Evolutionary conservation across 2,797 vertebrate genomes (phyloP), one percentile per base, ranked within the genome.

Genomic region (Ambastaia sidthimunki): DNA sequence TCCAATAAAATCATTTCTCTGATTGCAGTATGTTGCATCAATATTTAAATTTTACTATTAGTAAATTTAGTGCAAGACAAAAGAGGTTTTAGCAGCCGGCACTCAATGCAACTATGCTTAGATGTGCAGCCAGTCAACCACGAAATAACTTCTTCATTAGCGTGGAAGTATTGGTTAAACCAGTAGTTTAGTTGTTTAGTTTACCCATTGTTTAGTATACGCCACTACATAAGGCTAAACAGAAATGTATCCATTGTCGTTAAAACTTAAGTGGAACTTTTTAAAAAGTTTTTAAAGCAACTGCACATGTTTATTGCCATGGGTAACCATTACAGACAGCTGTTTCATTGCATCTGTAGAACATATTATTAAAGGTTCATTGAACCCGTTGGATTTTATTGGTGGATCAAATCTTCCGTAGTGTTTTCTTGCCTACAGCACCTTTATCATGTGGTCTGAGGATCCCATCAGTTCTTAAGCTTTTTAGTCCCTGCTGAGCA

Each of bases 31-130:
- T 28, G n/a, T 57, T 63, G 83, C 87, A 90, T 90, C 21, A 85
- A 87, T 87, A 79, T 84, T 88, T 85, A 82, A 83, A 79, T 88
- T 89, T 89, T 84, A 85, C 84, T 86, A 89, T 87, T 84, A 87
- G 81, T 83, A 74, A 76, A 62, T 66, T 44, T 41, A 54, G 41
- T 68, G 57, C 28, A 71, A 63, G 52, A 89, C 85, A 90, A 80
- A 74, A 76, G 84, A 74, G 74, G 87, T 90, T 69, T 88, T 88
- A 21, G 84, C 71, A 76, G 74, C 76, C 85, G 71, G 55, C 82
- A 78, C 87, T 90, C 86, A 88, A 41, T 6, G 23, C 71, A 70
- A 69, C 71, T 82, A 80, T 84, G 78, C 60, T 85, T 65, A 59
- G 79, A 71, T 60, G 21, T 71, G 55, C 67, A 80, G 81, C 78